Conservation (phyloP, 37 sponge, comb jelly and placozoan species). For the Cliona cf. orientalis region DNA sequence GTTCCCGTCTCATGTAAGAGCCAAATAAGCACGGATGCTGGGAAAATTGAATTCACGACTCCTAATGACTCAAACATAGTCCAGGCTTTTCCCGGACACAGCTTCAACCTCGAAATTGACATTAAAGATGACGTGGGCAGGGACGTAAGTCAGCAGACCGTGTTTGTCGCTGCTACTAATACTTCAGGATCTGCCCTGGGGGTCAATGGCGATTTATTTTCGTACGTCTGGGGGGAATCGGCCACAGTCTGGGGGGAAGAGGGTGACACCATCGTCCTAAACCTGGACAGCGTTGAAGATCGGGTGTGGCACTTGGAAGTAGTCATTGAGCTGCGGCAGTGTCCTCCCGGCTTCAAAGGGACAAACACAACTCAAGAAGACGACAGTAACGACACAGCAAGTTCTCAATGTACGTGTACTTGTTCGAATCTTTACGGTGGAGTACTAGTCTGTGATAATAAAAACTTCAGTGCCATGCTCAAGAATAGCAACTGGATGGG, state of each 20-base stretch:
- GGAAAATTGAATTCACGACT: not conserved
- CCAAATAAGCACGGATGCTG: not conserved
- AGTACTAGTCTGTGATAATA: not conserved
- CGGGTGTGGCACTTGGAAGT: slow-evolving; percentile 9
- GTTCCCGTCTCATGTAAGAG: no score
- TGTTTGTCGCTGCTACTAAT: no score
- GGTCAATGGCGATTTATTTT: no score
- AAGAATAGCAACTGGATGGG: slow-evolving; percentile 40
- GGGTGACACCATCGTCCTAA: not conserved
- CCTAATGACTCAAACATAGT: not conserved
- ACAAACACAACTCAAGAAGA: no score
- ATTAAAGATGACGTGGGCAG: not conserved
- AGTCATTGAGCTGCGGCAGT: not conserved
- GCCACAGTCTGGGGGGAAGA: not conserved
- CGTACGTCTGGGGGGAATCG: not conserved
- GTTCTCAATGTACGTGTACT: no score
- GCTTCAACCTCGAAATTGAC: not conserved
- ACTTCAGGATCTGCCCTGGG: no score
- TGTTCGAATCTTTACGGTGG: not conserved
- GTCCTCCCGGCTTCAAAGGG: slow-evolving; percentile 34
- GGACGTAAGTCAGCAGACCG: not conserved
- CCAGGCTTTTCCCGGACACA: slow-evolving; percentile 29
- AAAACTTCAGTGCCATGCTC: not conserved
- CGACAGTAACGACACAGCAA: no score
- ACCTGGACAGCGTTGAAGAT: not conserved